Conservation (phyloP, 2,113 vertebrate genomes). For the Deroptyus accipitrinus region DNA sequence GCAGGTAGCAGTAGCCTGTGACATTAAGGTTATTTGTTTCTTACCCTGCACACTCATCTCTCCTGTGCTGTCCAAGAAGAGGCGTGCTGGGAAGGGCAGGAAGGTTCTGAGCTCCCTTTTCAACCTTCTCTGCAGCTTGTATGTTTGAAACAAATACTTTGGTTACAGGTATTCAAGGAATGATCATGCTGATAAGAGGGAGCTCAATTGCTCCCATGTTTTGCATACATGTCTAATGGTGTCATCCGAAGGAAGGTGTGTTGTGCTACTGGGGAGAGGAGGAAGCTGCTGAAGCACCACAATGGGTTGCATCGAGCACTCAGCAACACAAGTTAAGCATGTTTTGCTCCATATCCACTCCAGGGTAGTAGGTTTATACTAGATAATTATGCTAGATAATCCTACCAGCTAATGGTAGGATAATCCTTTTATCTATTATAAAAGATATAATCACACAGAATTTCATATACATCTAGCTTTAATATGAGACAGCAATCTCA, state of each 20-base stretch:
- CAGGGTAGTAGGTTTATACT: background rate
- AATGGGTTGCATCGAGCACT: background rate
- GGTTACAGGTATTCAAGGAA: accelerated
- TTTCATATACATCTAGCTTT: background rate
- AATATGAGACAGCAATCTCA: background rate
- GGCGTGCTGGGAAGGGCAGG: background rate
- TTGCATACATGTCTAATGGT: background rate
- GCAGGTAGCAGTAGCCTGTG: background rate
- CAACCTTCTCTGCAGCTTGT: background rate
- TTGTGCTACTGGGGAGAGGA: background rate
- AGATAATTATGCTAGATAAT: background rate
- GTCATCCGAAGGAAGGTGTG: background rate
- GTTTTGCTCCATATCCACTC: background rate
- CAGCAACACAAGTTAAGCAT: background rate
- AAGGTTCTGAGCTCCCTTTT: background rate
- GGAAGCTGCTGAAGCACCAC: background rate
- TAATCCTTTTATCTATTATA: background rate
- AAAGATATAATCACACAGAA: background rate
- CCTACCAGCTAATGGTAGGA: background rate
- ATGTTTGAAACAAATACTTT: background rate
- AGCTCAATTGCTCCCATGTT: background rate
- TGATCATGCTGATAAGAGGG: background rate
- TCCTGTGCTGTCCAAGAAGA: background rate
- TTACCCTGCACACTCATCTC: background rate
- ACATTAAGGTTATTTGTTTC: background rate